Conservation (phyloP, 2,113 vertebrate genomes). For the Gallinago undulata region DNA sequence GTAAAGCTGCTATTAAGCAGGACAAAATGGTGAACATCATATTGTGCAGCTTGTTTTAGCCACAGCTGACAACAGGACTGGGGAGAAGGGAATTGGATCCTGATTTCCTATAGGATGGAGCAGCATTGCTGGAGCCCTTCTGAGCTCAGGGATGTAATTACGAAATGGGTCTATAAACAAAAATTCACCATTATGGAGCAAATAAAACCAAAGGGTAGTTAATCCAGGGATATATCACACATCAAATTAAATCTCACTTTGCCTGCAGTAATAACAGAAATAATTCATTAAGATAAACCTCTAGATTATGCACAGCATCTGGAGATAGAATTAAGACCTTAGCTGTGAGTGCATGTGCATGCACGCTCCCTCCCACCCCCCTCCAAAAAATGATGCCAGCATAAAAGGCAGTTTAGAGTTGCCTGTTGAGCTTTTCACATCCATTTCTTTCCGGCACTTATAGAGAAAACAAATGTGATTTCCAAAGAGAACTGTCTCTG, state of each 20-base stretch:
- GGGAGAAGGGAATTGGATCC: conserved; percentile 53
- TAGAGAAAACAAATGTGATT: conserved; percentile 44
- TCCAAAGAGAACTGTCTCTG: conserved; percentile 37
- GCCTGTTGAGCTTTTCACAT: conserved; percentile 1
- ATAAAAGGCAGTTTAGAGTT: conserved; percentile 5
- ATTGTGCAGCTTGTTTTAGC: conserved; percentile 43
- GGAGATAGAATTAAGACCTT: conserved; percentile 69
- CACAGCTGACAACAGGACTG: conserved; percentile 39
- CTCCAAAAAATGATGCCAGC: conserved; percentile 12
- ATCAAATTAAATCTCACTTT: conserved; percentile 72
- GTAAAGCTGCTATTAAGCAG: conserved; percentile 18
- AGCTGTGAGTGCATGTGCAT: conserved; percentile 29
- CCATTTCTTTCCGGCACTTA: background rate
- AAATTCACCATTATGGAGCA: conserved; percentile 64
- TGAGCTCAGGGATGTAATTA: conserved; percentile 64
- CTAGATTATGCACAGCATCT: conserved; percentile 70
- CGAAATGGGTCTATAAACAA: conserved; percentile 69
- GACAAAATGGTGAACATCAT: conserved; percentile 33
- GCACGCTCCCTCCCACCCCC: conserved; percentile 6
- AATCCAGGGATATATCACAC: conserved; percentile 70
- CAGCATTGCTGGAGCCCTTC: background rate
- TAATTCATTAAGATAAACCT: conserved; percentile 73
- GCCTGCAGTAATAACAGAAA: conserved; percentile 72
- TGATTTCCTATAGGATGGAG: conserved; percentile 35
- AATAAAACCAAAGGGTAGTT: conserved; percentile 68